phyloP scores from a whole-genome alignment of 2,113 vertebrate genomes.

The Paradoxurus hermaphroditus region DNA sequence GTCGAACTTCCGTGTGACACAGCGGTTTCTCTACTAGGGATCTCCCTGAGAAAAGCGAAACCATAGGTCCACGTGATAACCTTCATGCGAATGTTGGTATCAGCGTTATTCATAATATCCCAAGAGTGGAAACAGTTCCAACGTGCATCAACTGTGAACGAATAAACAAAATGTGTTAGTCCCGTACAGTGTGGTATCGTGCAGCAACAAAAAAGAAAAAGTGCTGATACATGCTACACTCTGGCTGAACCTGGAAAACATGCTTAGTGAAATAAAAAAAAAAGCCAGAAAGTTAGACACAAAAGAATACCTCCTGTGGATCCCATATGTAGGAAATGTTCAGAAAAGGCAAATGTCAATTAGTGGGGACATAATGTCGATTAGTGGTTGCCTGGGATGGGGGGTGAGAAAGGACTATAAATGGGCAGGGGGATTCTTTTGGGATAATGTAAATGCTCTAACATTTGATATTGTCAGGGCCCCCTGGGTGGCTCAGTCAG shows the following conservation, averaged over 20 bases:
- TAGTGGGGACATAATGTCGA: accelerated
- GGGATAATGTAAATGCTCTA: not conserved
- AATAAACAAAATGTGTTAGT: too few species aligned
- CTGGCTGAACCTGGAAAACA: not conserved
- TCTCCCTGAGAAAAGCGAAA: not conserved
- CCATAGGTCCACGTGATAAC: too few species aligned
- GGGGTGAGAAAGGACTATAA: not conserved
- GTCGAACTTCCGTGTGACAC: not conserved
- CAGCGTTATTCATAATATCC: not conserved
- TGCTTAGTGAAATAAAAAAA: not conserved
- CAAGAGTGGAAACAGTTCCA: too few species aligned
- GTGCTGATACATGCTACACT: accelerated
- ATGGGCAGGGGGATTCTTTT: not conserved
- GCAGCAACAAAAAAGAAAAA: not conserved
- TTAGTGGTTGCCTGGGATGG: not conserved
- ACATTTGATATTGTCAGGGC: not conserved
- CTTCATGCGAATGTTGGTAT: accelerated
- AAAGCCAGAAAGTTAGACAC: not conserved
- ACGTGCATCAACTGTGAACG: accelerated
- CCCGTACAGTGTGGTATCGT: too few species aligned
- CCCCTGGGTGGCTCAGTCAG: too few species aligned
- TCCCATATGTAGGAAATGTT: not conserved
- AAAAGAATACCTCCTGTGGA: not conserved
- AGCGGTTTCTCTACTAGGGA: not conserved
- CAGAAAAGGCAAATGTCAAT: not conserved